Evolutionary conservation across 2,113 vertebrate genomes (phyloP).

Genomic region (Sitta europaea): DNA sequence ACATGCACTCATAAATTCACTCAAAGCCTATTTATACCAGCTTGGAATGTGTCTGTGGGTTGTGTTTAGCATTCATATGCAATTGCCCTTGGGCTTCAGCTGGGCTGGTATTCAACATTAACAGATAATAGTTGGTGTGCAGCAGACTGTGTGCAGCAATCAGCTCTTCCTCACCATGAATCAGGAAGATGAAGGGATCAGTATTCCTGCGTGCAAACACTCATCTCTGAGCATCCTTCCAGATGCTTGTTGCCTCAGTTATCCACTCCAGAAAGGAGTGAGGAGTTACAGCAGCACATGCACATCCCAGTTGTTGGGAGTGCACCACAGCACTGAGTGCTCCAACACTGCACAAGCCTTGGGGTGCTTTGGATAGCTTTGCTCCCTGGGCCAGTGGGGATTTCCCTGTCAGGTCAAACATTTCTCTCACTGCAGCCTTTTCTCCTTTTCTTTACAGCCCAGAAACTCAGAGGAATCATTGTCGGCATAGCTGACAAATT

Average conservation of each 20-base stretch:
- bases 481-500: not conserved
- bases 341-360: not conserved
- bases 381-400: not conserved
- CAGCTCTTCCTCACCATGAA: too few relatives aligned
- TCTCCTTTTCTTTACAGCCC: not conserved
- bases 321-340: not conserved
- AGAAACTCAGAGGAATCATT: not conserved
- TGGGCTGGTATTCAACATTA: too few relatives aligned
- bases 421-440: not conserved
- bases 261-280: not conserved
- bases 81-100: not conserved
- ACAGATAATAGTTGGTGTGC: too few relatives aligned
- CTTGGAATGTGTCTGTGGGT: too few relatives aligned
- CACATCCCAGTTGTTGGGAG: not conserved
- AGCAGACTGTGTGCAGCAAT: too few relatives aligned
- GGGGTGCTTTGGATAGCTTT: not conserved
- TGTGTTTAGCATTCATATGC: too few relatives aligned
- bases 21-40: too few relatives aligned
- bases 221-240: not conserved
- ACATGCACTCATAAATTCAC: too few relatives aligned
- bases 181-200: not conserved
- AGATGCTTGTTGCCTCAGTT: not conserved
- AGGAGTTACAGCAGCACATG: not conserved
- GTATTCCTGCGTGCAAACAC: not conserved
- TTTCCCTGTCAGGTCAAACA: not conserved